These are phyloP conservation scores for Peromyscus nudipes DNA, from an alignment of 2,797 vertebrate genomes.

Conservation along the genomic window DNA sequence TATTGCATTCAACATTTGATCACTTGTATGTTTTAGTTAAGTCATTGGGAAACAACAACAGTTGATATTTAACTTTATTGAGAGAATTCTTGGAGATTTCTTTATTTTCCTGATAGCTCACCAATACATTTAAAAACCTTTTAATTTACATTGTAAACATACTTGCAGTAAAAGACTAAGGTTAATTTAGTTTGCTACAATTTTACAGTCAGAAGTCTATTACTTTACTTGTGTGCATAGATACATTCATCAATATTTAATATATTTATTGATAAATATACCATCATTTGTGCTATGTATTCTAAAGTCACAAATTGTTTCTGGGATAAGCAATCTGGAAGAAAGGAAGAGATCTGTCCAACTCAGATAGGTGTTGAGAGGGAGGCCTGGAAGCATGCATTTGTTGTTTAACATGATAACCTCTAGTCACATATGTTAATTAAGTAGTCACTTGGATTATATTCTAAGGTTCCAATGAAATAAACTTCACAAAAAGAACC, in stretches of 20 bases:
- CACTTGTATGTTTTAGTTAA: background rate
- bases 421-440: background rate
- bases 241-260: background rate
- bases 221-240: constrained; percentile 24
- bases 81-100: background rate
- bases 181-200: background rate
- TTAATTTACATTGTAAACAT: background rate
- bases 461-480: background rate
- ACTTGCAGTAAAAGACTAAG: background rate
- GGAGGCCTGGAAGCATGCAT: background rate
- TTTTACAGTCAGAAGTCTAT: background rate
- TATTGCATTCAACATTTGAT: background rate
- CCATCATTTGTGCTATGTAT: background rate
- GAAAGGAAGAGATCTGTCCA: background rate
- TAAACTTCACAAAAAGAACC: background rate
- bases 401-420: background rate
- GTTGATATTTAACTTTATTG: background rate
- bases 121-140: background rate
- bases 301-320: background rate
- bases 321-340: background rate
- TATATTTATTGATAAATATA: background rate
- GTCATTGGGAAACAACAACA: background rate
- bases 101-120: background rate
- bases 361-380: background rate
- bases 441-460: background rate